Evolutionary conservation across 2,113 vertebrate genomes (phyloP).

Genomic region (Melospiza melodia): DNA sequence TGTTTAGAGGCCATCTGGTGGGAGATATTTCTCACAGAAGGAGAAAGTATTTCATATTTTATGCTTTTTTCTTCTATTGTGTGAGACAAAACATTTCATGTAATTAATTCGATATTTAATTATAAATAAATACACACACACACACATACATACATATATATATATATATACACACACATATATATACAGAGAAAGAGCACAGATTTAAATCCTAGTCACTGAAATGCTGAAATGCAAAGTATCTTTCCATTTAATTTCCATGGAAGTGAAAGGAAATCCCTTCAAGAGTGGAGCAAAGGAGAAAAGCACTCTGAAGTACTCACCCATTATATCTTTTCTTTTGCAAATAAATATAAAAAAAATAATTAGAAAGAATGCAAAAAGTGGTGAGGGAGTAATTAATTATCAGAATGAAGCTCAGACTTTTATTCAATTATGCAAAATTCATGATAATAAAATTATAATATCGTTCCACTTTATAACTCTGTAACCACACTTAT

Average conservation of each 20-base stretch:
- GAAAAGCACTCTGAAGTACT: background rate
- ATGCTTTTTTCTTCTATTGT: background rate
- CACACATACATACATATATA: background rate
- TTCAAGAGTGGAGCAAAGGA: background rate
- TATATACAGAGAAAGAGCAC: no score
- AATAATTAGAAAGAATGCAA: background rate
- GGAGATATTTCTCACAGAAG: background rate
- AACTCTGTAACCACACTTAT: background rate
- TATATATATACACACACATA: no score
- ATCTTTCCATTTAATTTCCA: background rate
- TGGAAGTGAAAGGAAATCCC: background rate
- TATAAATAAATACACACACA: background rate
- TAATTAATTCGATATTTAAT: background rate
- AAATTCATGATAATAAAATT: background rate
- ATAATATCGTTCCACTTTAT: background rate
- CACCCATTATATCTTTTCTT: background rate
- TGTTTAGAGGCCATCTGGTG: conserved; percentile 36
- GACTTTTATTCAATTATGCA: background rate
- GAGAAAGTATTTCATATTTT: background rate
- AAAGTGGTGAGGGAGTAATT: background rate
- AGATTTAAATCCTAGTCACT: background rate
- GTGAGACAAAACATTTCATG: background rate
- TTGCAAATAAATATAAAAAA: background rate
- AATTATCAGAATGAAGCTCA: background rate
- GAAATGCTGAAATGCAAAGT: background rate